Evolutionary conservation across 2,797 vertebrate species (phyloP).

Genomic region (Sphenodon punctatus): DNA sequence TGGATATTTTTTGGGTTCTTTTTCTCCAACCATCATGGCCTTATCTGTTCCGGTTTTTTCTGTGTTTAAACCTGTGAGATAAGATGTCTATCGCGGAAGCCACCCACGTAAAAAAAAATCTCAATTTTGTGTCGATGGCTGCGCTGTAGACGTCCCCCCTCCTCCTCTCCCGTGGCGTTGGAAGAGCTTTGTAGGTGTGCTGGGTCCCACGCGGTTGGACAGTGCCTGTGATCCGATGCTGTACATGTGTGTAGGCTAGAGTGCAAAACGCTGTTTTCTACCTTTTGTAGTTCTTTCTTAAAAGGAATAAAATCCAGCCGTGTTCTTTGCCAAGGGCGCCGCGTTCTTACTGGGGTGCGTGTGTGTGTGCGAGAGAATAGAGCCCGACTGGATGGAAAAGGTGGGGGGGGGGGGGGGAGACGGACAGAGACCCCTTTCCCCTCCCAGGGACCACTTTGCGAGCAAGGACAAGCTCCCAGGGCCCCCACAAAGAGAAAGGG

Average conservation of each 20-base stretch:
- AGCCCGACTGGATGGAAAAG: too few relatives aligned
- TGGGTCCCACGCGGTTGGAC: constrained; percentile 12
- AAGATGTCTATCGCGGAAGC: constrained; percentile 67
- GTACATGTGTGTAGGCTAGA: constrained; percentile 62
- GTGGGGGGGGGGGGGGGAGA: neutral
- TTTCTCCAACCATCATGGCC: constrained; percentile 77
- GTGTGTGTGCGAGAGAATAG: too few relatives aligned
- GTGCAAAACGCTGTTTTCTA: constrained; percentile 78
- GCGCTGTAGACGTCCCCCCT: constrained; percentile 26
- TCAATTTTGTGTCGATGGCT: constrained; percentile 69
- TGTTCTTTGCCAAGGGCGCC: constrained; percentile 59
- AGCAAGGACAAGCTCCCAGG: constrained; percentile 81
- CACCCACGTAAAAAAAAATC: constrained; percentile 70
- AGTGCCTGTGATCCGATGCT: constrained; percentile 30
- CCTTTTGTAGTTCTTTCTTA: constrained; percentile 81
- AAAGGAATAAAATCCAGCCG: constrained; percentile 76
- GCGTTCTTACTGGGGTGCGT: constrained; percentile 37
- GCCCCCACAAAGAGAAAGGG: constrained; percentile 70
- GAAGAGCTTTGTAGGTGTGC: constrained; percentile 36
- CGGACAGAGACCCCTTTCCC: fast-evolving
- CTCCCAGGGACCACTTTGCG: constrained; percentile 80
- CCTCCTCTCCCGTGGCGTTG: constrained; percentile 20
- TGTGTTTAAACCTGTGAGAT: constrained; percentile 74
- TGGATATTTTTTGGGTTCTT: constrained; percentile 67
- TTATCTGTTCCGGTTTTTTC: constrained; percentile 74